A percentile compares a stretch with the other conserved stretches of the same genome.
phyloP scores from a whole-genome alignment of 2,113 vertebrate species.

The Hemiprocne comata region DNA sequence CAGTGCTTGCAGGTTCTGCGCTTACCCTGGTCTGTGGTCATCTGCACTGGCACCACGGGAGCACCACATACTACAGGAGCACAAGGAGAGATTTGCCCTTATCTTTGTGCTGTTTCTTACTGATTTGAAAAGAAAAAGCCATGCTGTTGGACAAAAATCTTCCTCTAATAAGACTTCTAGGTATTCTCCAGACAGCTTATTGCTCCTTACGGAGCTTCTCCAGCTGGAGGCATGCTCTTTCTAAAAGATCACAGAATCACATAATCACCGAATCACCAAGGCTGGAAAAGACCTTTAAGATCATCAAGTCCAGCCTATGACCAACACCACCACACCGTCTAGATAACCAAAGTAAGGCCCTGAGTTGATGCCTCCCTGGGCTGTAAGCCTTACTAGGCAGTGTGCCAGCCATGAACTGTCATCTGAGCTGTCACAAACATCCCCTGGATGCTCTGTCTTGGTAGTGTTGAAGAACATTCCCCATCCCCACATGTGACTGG shows the following conservation, averaged over 20 bases:
- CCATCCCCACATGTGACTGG: not conserved
- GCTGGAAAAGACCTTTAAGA: no score
- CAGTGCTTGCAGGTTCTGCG: not conserved
- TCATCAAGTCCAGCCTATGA: no score
- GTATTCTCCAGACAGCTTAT: not conserved
- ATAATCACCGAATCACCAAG: no score
- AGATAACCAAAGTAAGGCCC: not conserved
- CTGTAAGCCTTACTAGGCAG: not conserved
- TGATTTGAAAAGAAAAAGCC: not conserved
- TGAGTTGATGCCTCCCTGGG: not conserved
- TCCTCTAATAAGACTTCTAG: not conserved
- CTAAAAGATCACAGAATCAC: no score
- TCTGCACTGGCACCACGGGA: accelerated
- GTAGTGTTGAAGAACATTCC: not conserved
- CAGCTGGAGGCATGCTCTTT: not conserved
- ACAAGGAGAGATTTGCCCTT: not conserved
- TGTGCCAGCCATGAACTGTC: not conserved
- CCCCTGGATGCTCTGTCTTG: not conserved
- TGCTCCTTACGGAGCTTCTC: not conserved
- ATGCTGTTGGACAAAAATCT: not conserved
- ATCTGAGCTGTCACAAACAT: not conserved
- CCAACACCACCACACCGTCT: no score
- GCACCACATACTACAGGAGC: not conserved
- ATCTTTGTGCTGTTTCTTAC: not conserved
- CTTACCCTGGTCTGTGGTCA: not conserved